Evolutionary conservation across 2,888 invertebrate species (phyloP), one percentile per base, ranked within the genome.

Genomic region (Blastobasis adustella): DNA sequence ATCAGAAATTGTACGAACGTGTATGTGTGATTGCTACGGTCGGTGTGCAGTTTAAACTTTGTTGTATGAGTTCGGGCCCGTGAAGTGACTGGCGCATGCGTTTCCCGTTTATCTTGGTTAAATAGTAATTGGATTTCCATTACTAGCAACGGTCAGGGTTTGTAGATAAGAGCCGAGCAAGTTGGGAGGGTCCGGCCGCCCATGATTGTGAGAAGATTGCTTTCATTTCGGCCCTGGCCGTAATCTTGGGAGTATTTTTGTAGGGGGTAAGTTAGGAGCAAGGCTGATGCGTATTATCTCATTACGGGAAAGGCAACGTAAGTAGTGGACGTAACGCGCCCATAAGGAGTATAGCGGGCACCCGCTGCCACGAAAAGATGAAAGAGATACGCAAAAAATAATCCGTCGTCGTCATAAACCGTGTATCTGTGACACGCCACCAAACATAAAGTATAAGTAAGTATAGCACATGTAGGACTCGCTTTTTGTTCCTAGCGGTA

Each of bases 101-200:
- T 23, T 23, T 73, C 66, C 61, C 69, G 75, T 76, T 77, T 78
- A 79, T 77, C 73, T 79, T 68, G 68, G 62, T 72, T 71, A 77
- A 80, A 79, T 76, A 76, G 78, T 79, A 77, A 81, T 81, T 81
- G 75, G 76, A 78, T 78, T 81, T 79, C 77, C 76, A 80, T 82
- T 83, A 79, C 75, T 67, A 65, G 72, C 73, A 76, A 80, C 69
- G 73, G 70, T 66, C 63, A 71, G 74, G 76, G 73, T 70, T 69
- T 61, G 69, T 58, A 76, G 79, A 80, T 82, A 81, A 79, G 71
- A 67, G 65, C 62, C 61, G 58, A 63, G 67, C 70, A 69, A 72
- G 71, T 74, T 66, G 54, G 68, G 61, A 69, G 65, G 68, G 72
- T 62, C 65, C 59, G 55, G 47, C 58, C 62, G 66, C 57, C 63